Percentiles rank a stretch among this genome's conserved stretches.
Evolutionary conservation across 2,888 invertebrate genomes (phyloP).

Genomic region (Trissonchulus latispiculum): DNA sequence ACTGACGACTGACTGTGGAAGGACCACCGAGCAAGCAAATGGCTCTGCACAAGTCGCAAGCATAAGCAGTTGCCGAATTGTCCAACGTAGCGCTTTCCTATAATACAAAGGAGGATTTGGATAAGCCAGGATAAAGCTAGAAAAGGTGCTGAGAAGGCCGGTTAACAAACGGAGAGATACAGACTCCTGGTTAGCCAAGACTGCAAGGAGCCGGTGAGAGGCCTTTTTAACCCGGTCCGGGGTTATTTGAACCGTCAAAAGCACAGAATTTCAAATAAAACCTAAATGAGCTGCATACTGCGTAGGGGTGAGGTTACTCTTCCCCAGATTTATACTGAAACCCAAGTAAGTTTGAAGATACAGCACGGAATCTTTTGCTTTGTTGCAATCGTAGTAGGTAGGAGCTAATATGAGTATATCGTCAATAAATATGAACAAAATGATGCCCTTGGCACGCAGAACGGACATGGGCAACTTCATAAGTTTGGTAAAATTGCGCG

Average conservation of each 20-base stretch:
- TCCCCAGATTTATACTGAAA: background rate
- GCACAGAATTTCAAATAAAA: background rate
- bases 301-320: background rate
- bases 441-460: no score
- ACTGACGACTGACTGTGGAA: background rate
- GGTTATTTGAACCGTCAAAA: background rate
- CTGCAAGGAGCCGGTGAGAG: background rate
- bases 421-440: no score
- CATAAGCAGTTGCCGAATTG: background rate
- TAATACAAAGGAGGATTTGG: background rate
- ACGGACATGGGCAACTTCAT: no score
- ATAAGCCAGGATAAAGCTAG: background rate
- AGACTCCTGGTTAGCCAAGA: background rate
- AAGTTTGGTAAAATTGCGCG: no score
- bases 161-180: background rate
- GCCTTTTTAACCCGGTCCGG: background rate
- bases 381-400: no score
- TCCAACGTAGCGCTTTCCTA: background rate
- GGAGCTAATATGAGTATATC: no score
- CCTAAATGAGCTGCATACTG: background rate
- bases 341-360: background rate
- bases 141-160: background rate
- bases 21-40: background rate
- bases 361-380: background rate
- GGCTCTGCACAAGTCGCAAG: no score